phyloP scores from a whole-genome alignment of 2,113 vertebrate species.

The Anthoscopus minutus region DNA sequence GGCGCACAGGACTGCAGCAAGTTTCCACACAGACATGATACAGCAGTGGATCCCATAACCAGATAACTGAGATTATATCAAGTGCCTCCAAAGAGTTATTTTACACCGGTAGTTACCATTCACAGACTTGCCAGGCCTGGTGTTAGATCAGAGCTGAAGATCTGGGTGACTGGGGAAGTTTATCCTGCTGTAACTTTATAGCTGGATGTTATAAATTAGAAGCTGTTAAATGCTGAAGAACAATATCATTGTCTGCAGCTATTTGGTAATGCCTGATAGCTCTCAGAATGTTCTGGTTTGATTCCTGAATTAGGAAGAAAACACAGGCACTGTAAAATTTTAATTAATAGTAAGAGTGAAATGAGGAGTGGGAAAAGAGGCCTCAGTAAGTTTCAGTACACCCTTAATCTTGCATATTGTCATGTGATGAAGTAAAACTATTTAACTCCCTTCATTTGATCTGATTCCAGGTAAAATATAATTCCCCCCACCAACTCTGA shows the following conservation, averaged over 20 bases:
- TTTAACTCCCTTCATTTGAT: not conserved
- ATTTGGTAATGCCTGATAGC: not conserved
- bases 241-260: not conserved
- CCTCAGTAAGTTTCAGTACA: not conserved
- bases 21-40: not conserved
- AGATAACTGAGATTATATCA: not conserved
- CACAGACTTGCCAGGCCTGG: not conserved
- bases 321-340: not conserved
- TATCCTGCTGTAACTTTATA: not conserved
- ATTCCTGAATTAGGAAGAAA: not conserved
- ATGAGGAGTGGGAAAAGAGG: not conserved
- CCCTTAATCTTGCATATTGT: not conserved
- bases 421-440: not conserved
- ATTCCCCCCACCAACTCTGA: not conserved
- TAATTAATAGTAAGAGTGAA: not conserved
- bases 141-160: not conserved
- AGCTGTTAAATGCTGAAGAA: not conserved
- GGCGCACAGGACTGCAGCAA: not conserved
- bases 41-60: not conserved
- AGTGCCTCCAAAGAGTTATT: not conserved
- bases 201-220: not conserved
- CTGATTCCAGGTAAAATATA: not conserved
- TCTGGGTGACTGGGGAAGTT: not conserved
- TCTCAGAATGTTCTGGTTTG: not conserved
- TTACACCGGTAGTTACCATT: not conserved